These are phyloP conservation scores for Autographa pulchrina DNA, from an alignment of 2,888 invertebrate species.

Conservation along the genomic window DNA sequence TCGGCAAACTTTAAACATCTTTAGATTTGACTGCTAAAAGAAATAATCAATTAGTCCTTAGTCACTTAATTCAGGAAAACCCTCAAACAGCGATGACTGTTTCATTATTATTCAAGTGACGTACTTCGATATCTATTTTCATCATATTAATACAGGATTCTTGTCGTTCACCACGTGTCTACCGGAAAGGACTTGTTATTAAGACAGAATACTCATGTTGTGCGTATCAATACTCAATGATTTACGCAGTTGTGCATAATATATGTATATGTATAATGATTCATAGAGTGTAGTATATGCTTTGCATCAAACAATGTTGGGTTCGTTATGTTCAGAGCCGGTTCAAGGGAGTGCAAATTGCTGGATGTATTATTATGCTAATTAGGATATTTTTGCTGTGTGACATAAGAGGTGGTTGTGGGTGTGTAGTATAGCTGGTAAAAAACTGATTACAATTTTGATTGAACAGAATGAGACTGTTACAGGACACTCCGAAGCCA, in stretches of 20 bases:
- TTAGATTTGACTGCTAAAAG: too few relatives aligned
- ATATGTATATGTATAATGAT: constrained; percentile 24
- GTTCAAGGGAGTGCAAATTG: constrained; percentile 52
- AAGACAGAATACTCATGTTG: constrained; percentile 42
- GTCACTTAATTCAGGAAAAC: too few relatives aligned
- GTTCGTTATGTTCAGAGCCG: constrained; percentile 18
- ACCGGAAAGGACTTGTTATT: constrained; percentile 45
- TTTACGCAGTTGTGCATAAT: constrained; percentile 48
- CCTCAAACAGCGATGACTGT: neutral
- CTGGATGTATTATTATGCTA: neutral
- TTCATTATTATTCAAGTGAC: neutral
- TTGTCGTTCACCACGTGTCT: constrained; percentile 13
- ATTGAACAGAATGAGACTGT: too few relatives aligned
- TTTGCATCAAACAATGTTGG: constrained; percentile 49
- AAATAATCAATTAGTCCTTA: too few relatives aligned
- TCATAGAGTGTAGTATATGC: constrained; percentile 25
- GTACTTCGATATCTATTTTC: neutral
- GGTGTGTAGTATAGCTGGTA: neutral
- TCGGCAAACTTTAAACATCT: too few relatives aligned
- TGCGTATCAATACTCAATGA: constrained; percentile 29
- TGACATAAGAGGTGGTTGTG: neutral
- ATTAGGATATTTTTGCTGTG: neutral
- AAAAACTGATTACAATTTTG: neutral
- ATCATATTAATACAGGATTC: constrained; percentile 27
- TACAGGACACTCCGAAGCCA: too few relatives aligned